These are phyloP conservation scores for Pangasius macronema DNA, from an alignment of 2,797 vertebrate species.

Conservation along the genomic window DNA sequence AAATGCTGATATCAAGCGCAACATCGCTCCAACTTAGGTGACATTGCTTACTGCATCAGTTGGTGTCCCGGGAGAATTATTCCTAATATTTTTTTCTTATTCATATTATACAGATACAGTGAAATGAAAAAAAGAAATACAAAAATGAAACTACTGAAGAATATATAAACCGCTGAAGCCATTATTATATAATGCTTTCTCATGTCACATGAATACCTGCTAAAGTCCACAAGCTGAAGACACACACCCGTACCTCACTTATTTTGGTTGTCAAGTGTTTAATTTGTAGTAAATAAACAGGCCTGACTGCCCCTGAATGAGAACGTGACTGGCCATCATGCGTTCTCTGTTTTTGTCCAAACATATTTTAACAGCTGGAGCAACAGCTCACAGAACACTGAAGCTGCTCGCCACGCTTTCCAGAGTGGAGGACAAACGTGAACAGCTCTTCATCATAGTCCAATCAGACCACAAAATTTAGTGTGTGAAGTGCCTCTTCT, in stretches of 20 bases:
- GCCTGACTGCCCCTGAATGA: neutral
- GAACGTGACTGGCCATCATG: constrained; percentile 17
- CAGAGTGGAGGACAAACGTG: neutral
- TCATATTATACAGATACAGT: neutral
- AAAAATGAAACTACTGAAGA: neutral
- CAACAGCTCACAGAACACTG: constrained; percentile 31
- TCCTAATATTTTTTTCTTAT: neutral
- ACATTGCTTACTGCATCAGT: neutral
- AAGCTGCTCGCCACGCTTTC: constrained; percentile 35
- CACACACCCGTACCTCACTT: neutral
- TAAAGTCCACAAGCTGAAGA: neutral
- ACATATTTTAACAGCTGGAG: constrained; percentile 51
- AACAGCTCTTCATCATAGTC: neutral
- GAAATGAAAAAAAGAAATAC: neutral
- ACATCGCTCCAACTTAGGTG: neutral
- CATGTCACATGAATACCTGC: neutral
- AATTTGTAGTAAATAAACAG: constrained; percentile 46
- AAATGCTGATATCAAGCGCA: neutral
- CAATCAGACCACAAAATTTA: neutral
- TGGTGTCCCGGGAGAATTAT: neutral
- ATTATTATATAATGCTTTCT: neutral
- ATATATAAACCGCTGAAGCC: neutral
- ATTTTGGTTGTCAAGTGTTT: constrained; percentile 36
- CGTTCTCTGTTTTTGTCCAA: constrained; percentile 35
- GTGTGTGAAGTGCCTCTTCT: neutral